Evolutionary conservation across 2,113 vertebrate species (phyloP).

Genomic region (Thalassarche chlororhynchos): DNA sequence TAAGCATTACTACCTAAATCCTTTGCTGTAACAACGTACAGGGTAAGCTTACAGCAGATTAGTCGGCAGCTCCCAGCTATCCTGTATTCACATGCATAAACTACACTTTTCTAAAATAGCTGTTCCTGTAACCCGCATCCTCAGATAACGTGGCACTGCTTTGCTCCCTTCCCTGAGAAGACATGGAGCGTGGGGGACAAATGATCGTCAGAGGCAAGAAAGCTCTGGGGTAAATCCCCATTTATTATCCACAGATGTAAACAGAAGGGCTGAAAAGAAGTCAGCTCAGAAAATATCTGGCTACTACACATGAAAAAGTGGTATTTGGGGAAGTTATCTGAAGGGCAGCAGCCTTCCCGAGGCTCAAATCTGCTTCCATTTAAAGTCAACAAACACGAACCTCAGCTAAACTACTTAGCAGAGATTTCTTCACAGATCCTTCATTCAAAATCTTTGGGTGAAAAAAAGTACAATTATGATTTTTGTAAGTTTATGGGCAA

Average conservation of each 20-base stretch:
- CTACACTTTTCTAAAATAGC: background rate
- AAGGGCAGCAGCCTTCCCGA: background rate
- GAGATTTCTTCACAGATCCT: background rate
- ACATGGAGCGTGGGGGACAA: accelerated
- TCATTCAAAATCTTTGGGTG: background rate
- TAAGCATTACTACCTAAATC: background rate
- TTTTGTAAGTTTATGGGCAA: background rate
- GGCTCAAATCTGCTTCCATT: background rate
- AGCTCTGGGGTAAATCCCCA: background rate
- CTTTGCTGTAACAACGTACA: background rate
- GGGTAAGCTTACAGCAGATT: background rate
- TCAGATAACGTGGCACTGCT: background rate
- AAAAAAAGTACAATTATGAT: background rate
- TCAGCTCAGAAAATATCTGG: background rate
- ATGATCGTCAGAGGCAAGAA: background rate
- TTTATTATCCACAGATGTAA: background rate
- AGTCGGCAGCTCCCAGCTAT: background rate
- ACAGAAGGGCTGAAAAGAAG: background rate
- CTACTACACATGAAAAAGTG: background rate
- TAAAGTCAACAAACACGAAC: background rate
- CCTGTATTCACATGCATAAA: background rate
- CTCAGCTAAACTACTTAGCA: background rate
- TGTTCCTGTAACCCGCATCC: background rate
- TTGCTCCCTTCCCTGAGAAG: background rate
- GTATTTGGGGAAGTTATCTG: background rate